Conservation (phyloP, 1,140 invertebrate species). For the Dryas iulia region DNA sequence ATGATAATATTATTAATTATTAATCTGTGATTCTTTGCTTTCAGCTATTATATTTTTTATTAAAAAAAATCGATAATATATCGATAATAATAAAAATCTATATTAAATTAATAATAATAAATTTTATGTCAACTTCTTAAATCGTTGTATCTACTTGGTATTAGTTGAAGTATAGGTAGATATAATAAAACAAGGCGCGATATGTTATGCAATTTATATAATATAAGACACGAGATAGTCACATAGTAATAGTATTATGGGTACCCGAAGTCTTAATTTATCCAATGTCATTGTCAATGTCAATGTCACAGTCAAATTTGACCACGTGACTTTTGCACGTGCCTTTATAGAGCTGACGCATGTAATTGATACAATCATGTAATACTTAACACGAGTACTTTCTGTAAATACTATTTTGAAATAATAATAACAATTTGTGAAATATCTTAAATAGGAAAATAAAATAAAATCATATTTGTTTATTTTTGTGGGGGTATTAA, state of each 20-base stretch:
- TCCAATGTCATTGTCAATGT: slow-evolving; percentile 66
- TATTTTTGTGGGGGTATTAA: too few relatives aligned
- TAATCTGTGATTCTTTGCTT: too few relatives aligned
- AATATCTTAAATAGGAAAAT: neutral
- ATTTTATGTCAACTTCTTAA: too few relatives aligned
- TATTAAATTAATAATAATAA: too few relatives aligned
- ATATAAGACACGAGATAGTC: neutral
- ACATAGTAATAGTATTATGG: neutral
- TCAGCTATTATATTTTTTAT: too few relatives aligned
- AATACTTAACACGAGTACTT: neutral
- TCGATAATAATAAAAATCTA: too few relatives aligned
- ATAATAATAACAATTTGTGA: neutral
- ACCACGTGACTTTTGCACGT: slow-evolving; percentile 37
- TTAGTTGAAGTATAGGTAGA: too few relatives aligned
- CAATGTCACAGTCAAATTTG: slow-evolving; percentile 19
- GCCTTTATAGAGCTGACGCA: neutral
- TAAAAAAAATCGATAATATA: too few relatives aligned
- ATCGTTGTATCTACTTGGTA: too few relatives aligned
- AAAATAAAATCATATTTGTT: neutral
- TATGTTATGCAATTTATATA: neutral
- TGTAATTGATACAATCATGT: slow-evolving; percentile 5
- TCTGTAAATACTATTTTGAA: neutral
- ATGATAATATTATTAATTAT: too few relatives aligned
- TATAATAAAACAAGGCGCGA: neutral
- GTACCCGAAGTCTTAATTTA: neutral